phyloP scores from a whole-genome alignment of 2,113 vertebrate genomes.

The Sorex araneus region DNA sequence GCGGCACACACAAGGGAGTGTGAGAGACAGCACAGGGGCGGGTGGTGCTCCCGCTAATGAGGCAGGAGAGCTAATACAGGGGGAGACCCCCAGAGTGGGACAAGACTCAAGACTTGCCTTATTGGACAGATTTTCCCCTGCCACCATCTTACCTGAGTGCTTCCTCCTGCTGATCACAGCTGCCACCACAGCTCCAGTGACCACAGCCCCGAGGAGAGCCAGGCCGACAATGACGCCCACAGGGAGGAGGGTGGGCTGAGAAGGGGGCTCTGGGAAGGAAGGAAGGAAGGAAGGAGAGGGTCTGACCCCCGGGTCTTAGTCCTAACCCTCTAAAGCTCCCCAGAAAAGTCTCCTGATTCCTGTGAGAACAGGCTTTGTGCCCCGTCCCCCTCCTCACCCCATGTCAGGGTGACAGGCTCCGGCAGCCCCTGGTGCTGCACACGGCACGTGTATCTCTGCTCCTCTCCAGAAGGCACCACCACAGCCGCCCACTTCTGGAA shows the following conservation, averaged over 20 bases:
- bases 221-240: fast-evolving
- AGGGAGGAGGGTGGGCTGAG: fast-evolving
- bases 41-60: fast-evolving
- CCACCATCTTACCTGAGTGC: neutral
- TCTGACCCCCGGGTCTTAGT: neutral
- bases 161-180: neutral
- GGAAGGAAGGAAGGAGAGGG: neutral
- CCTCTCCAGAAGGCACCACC: neutral
- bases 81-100: neutral
- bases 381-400: neutral
- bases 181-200: fast-evolving
- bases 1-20: neutral
- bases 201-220: fast-evolving
- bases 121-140: neutral
- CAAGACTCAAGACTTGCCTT: neutral
- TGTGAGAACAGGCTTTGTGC: neutral
- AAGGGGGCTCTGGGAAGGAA: neutral
- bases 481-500: neutral
- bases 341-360: neutral
- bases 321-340: neutral
- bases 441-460: neutral
- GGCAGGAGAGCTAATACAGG: neutral
- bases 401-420: neutral
- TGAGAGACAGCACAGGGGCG: fast-evolving
- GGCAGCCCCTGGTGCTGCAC: neutral